Evolutionary conservation across 2,888 invertebrate species (phyloP).

Genomic region (Rhagophthalmus giganteus): DNA sequence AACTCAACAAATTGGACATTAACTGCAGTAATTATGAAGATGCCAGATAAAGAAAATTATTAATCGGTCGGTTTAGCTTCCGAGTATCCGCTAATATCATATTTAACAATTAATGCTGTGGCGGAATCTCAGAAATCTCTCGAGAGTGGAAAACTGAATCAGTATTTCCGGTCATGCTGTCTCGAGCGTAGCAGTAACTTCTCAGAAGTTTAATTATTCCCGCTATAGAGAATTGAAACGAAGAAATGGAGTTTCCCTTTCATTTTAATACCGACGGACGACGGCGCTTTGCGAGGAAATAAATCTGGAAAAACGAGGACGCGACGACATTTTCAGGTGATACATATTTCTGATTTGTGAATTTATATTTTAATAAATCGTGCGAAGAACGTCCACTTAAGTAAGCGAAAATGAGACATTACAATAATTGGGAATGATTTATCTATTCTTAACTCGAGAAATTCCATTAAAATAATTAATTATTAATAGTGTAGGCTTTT

Average conservation of each 20-base stretch:
- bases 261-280: conserved; percentile 14
- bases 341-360: conserved; percentile 23
- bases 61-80: conserved; percentile 14
- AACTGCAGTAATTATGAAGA: background rate
- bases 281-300: conserved; percentile 9
- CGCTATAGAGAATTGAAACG: conserved; percentile 16
- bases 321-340: conserved; percentile 22
- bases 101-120: conserved; percentile 17
- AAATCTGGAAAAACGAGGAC: conserved; percentile 17
- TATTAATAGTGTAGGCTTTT: too few species aligned
- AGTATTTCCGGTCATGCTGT: conserved; percentile 23
- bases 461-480: too few species aligned
- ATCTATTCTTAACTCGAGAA: too few species aligned
- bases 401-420: too few species aligned
- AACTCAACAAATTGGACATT: background rate
- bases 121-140: conserved; percentile 10
- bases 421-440: too few species aligned
- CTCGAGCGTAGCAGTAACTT: conserved; percentile 16
- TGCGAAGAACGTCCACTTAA: too few species aligned
- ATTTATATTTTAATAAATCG: conserved; percentile 29
- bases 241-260: conserved; percentile 15
- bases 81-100: conserved; percentile 13
- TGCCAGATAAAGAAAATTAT: conserved; percentile 2
- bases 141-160: conserved; percentile 17
- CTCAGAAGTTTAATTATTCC: conserved; percentile 22